phyloP scores from a whole-genome alignment of 2,888 invertebrate species.

The Hirtodrosophila trivittata region DNA sequence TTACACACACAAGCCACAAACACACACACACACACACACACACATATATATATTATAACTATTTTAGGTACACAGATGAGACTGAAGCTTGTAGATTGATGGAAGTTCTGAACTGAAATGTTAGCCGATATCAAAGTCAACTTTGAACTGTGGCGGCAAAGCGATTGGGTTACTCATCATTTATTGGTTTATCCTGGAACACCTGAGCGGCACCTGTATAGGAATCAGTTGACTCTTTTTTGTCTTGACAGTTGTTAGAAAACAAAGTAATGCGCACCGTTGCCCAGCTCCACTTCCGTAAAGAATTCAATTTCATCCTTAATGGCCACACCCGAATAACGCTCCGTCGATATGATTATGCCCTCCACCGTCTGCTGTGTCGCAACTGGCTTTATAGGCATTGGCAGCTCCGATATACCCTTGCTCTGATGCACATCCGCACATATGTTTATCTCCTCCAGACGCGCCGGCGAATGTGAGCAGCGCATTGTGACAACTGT shows the following conservation, averaged over 20 bases:
- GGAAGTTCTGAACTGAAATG: no score
- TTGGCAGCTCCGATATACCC: neutral
- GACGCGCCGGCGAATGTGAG: slow-evolving; percentile 58
- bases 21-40: slow-evolving; percentile 1
- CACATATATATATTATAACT: neutral
- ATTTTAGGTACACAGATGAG: no score
- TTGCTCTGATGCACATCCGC: slow-evolving; percentile 51
- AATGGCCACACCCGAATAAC: slow-evolving; percentile 41
- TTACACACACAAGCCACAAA: slow-evolving; percentile 15
- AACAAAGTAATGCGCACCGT: slow-evolving; percentile 25
- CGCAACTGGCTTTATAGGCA: neutral
- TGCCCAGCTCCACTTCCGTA: slow-evolving; percentile 42
- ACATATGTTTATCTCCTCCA: slow-evolving; percentile 37
- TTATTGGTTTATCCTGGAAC: neutral
- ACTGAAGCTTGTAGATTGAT: neutral
- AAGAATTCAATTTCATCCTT: slow-evolving; percentile 56
- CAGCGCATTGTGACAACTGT: slow-evolving; percentile 2
- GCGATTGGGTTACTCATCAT: slow-evolving; percentile 11
- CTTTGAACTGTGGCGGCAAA: slow-evolving; percentile 31
- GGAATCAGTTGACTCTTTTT: neutral
- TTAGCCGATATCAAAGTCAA: slow-evolving; percentile 31
- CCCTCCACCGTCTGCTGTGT: neutral
- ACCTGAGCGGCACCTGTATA: neutral
- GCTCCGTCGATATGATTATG: slow-evolving; percentile 1
- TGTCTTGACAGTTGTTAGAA: neutral